phyloP scores from a whole-genome alignment of 2,113 vertebrate genomes.

The Syrmaticus mikado region DNA sequence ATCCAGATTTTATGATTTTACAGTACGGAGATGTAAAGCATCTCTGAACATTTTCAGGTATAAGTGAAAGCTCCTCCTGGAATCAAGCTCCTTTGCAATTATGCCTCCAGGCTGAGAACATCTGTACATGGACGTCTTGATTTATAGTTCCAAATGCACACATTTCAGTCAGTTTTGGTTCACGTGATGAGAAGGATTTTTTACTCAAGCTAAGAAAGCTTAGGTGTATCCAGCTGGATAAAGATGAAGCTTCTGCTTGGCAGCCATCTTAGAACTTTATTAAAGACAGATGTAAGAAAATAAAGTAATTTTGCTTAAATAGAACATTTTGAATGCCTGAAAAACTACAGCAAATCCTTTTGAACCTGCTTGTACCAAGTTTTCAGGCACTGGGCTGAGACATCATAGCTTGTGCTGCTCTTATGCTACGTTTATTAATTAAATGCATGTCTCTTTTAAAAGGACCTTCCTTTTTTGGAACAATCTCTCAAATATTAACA shows the following conservation, averaged over 20 bases:
- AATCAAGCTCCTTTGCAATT: neutral
- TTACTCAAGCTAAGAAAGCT: slow-evolving; percentile 21
- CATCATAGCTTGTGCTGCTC: neutral
- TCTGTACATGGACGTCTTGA: neutral
- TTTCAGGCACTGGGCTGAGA: neutral
- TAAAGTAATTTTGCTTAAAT: neutral
- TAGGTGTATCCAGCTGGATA: slow-evolving; percentile 43
- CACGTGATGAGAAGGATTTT: neutral
- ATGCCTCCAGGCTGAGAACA: neutral
- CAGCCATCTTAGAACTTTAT: slow-evolving; percentile 13
- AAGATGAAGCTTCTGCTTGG: slow-evolving; percentile 36
- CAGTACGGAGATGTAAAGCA: neutral
- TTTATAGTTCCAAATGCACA: neutral
- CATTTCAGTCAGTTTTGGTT: neutral
- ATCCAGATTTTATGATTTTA: neutral
- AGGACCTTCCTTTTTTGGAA: neutral
- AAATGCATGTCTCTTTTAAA: neutral
- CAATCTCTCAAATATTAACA: neutral
- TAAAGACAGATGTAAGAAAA: slow-evolving; percentile 12
- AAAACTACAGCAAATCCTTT: neutral
- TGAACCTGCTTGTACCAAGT: neutral
- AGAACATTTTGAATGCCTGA: neutral
- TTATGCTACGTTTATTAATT: neutral
- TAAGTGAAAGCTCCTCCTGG: neutral
- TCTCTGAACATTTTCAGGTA: neutral